Conservation (phyloP, 1,140 invertebrate genomes). For the Andricus grossulariae region DNA sequence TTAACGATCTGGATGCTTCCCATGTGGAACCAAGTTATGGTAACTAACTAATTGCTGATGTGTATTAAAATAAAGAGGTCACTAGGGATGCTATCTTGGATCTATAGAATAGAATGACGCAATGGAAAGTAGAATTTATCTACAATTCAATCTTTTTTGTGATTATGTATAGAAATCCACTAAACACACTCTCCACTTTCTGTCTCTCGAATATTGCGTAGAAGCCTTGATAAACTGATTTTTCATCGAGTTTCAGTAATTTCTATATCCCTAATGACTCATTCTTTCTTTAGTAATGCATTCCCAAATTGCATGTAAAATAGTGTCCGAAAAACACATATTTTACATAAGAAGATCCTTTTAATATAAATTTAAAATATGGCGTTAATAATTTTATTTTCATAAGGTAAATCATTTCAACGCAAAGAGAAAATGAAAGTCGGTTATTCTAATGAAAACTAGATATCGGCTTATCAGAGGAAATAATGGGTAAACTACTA, state of each 20-base stretch:
- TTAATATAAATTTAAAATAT: too few species aligned
- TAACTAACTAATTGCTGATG: neutral
- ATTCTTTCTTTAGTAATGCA: neutral
- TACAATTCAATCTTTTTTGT: neutral
- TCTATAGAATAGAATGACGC: neutral
- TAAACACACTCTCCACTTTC: neutral
- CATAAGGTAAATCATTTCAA: too few species aligned
- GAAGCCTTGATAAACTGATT: neutral
- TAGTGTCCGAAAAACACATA: too few species aligned
- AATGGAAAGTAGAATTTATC: neutral
- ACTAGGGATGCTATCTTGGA: neutral
- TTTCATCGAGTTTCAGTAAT: neutral
- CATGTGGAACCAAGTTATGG: conserved; percentile 1
- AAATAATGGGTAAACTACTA: too few species aligned
- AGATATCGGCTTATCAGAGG: too few species aligned
- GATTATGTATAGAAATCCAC: too few species aligned
- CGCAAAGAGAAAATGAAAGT: too few species aligned
- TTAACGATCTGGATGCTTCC: conserved; percentile 16
- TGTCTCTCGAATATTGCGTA: neutral
- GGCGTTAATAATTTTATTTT: too few species aligned
- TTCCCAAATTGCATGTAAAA: neutral
- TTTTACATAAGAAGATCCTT: too few species aligned
- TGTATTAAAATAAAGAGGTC: conserved; percentile 20
- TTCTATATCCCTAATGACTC: neutral
- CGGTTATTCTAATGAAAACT: too few species aligned